Evolutionary conservation across 2,113 vertebrate genomes (phyloP).

Genomic region (Mobula hypostoma): DNA sequence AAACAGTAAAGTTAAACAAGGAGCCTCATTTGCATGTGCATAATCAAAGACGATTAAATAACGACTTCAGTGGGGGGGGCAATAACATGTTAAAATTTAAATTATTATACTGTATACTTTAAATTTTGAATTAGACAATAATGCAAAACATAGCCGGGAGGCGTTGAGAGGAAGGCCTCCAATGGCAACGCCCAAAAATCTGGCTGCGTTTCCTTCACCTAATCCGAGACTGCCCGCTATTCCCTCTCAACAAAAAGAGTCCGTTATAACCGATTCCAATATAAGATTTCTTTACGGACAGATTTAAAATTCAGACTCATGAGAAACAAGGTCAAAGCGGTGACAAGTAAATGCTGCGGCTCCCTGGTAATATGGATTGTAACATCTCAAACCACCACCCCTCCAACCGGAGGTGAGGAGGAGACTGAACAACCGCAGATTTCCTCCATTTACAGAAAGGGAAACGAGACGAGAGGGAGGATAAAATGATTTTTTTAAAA

Average conservation of each 20-base stretch:
- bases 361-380: background rate
- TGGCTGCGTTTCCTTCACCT: conserved; percentile 27
- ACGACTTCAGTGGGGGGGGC: background rate
- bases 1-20: background rate
- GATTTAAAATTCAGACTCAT: background rate
- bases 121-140: background rate
- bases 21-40: background rate
- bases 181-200: conserved; percentile 25
- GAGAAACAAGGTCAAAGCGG: conserved; percentile 22
- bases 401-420: background rate
- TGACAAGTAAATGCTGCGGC: conserved; percentile 3
- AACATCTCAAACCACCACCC: background rate
- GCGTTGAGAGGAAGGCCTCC: conserved; percentile 1
- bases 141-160: background rate
- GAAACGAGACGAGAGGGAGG: background rate
- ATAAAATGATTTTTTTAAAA: too few species aligned
- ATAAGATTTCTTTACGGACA: background rate
- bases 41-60: background rate
- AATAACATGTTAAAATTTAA: too few species aligned
- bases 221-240: background rate
- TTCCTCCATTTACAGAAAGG: conserved; percentile 23
- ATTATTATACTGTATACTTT: too few species aligned
- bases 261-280: background rate
- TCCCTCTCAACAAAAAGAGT: background rate
- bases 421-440: background rate